Conservation (phyloP, 2,888 invertebrate genomes). For the Epistrophe grossulariae region DNA sequence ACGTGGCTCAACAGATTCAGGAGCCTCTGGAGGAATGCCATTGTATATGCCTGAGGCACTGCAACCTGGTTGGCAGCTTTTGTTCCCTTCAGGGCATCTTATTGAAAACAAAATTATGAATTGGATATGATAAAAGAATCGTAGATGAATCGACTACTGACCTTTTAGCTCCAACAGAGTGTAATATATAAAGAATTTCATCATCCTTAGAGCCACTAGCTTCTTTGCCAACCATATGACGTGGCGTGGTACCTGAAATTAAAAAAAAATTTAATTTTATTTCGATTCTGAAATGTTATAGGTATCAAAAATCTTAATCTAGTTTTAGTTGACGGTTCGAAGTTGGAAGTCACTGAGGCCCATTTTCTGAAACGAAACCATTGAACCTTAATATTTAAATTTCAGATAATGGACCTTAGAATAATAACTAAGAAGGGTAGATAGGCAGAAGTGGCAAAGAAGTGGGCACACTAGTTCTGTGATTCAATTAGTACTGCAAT, state of each 20-base stretch:
- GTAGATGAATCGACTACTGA: constrained; percentile 70
- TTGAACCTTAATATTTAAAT: too few species aligned
- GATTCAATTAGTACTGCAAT: too few species aligned
- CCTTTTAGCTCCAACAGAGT: constrained; percentile 94
- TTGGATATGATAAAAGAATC: background rate
- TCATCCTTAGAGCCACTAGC: constrained; percentile 85
- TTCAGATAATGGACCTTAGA: too few species aligned
- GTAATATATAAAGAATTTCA: constrained; percentile 91
- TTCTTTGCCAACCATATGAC: constrained; percentile 90
- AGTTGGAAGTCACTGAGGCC: too few species aligned
- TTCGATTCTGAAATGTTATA: background rate
- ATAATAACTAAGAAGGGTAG: too few species aligned
- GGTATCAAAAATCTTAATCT: too few species aligned
- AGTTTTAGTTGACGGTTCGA: too few species aligned
- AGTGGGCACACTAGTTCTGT: too few species aligned
- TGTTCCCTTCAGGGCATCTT: constrained; percentile 79
- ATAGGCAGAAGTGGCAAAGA: too few species aligned
- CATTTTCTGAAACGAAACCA: too few species aligned
- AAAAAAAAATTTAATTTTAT: background rate
- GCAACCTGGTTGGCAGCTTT: constrained; percentile 90
- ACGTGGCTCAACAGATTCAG: constrained; percentile 86
- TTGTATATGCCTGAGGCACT: constrained; percentile 88
- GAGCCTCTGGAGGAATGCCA: constrained; percentile 90
- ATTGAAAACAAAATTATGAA: background rate
- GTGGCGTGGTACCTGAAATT: constrained; percentile 85